Conservation (phyloP, 92 coral and sea anemone species). For the Palythoa heliodiscus region DNA sequence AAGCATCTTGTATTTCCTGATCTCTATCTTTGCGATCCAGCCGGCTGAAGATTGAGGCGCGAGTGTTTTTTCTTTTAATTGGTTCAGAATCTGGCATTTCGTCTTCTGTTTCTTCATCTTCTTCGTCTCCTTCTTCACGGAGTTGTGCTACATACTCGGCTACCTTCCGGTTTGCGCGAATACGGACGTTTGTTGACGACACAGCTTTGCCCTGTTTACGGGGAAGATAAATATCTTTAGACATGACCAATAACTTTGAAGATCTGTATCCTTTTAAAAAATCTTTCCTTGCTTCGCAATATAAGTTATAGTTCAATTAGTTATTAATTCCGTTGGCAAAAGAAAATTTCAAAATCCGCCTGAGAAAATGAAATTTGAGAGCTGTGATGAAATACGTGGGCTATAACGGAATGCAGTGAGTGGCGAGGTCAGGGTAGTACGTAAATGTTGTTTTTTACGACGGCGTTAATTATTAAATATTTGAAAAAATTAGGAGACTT, state of each 20-base stretch:
- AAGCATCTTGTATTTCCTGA: constrained; percentile 87
- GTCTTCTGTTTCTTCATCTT: constrained; percentile 26
- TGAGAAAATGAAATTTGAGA: neutral
- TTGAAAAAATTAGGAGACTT: neutral
- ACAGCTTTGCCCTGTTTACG: constrained; percentile 86
- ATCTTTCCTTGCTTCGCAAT: too few species aligned
- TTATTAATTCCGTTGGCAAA: neutral
- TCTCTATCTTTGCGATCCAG: constrained; percentile 91
- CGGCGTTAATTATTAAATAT: neutral
- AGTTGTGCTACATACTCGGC: constrained; percentile 60
- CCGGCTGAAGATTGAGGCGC: constrained; percentile 60
- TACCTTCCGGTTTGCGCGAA: constrained; percentile 76
- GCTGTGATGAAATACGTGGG: too few species aligned
- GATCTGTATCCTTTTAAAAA: neutral
- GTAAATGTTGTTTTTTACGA: neutral
- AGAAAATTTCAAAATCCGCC: neutral
- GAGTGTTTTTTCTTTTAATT: neutral
- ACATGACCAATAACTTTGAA: constrained; percentile 34
- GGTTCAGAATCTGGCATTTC: constrained; percentile 10
- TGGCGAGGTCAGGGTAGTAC: neutral
- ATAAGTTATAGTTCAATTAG: too few species aligned
- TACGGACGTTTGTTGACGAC: constrained; percentile 76
- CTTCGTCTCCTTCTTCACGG: constrained; percentile 35
- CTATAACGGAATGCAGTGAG: neutral
- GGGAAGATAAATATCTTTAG: constrained; percentile 76